phyloP scores from a whole-genome alignment of 2,797 vertebrate species.

The Acrocephalus scirpaceus region DNA sequence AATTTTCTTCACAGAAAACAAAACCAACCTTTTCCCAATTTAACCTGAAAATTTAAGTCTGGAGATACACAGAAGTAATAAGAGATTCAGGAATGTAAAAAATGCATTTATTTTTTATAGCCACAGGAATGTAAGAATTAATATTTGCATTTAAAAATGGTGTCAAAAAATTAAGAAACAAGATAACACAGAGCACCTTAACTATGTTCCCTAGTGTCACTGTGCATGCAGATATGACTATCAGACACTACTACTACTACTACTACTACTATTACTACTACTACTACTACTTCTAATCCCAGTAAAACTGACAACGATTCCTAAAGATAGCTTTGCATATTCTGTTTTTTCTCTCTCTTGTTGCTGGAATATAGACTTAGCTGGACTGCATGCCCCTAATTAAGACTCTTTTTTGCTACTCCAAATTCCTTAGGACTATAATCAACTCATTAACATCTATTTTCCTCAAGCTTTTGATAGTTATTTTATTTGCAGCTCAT shows the following conservation, averaged over 20 bases:
- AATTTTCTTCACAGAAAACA: conserved; percentile 31
- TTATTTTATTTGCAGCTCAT: background rate
- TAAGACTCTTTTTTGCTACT: background rate
- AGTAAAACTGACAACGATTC: background rate
- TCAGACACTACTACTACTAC: background rate
- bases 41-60: conserved; percentile 14
- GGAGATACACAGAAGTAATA: background rate
- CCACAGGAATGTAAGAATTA: background rate
- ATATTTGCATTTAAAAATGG: background rate
- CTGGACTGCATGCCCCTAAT: background rate
- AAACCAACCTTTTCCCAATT: background rate
- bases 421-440: background rate
- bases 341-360: background rate
- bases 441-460: background rate
- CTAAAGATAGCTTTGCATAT: background rate
- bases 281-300: background rate
- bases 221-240: background rate
- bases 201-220: background rate
- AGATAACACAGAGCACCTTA: background rate
- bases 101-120: background rate
- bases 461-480: background rate
- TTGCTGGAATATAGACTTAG: background rate
- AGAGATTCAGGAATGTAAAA: background rate
- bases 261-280: too few relatives aligned
- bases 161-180: background rate